Evolutionary conservation across 2,113 vertebrate genomes (phyloP).

Genomic region (Hylia prasina): DNA sequence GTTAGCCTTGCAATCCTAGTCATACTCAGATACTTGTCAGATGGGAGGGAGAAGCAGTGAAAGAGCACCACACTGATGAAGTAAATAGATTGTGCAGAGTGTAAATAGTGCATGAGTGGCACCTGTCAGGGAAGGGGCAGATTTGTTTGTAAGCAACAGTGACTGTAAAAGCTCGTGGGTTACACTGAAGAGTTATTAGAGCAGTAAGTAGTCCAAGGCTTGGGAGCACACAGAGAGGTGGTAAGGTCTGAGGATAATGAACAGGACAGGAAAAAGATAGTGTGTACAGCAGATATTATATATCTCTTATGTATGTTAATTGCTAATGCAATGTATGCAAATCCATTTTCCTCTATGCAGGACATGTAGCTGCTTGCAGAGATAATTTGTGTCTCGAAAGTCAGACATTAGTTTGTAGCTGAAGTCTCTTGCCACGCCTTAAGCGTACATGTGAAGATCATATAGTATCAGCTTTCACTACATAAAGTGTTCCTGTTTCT

Average conservation of each 20-base stretch:
- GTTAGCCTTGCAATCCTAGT: background rate
- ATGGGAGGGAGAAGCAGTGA: background rate
- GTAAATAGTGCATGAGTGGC: background rate
- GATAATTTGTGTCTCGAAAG: background rate
- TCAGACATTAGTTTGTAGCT: background rate
- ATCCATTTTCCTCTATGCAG: background rate
- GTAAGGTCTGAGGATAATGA: background rate
- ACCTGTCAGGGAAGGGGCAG: background rate
- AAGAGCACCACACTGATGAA: background rate
- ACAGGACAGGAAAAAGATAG: background rate
- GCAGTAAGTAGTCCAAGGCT: background rate
- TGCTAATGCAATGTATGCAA: background rate
- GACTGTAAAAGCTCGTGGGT: rapidly evolving
- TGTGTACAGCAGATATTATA: background rate
- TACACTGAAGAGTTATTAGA: background rate
- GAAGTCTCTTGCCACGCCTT: background rate
- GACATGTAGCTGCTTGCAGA: background rate
- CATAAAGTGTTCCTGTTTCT: background rate
- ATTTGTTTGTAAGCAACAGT: background rate
- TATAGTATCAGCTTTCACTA: background rate
- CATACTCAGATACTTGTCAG: background rate
- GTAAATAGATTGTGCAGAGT: background rate
- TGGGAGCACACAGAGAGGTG: background rate
- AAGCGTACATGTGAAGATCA: rapidly evolving
- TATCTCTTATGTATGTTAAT: background rate